Base-by-base conservation (phyloP, 2,888 invertebrate genomes). In the Leucoptera coffeella region DNA sequence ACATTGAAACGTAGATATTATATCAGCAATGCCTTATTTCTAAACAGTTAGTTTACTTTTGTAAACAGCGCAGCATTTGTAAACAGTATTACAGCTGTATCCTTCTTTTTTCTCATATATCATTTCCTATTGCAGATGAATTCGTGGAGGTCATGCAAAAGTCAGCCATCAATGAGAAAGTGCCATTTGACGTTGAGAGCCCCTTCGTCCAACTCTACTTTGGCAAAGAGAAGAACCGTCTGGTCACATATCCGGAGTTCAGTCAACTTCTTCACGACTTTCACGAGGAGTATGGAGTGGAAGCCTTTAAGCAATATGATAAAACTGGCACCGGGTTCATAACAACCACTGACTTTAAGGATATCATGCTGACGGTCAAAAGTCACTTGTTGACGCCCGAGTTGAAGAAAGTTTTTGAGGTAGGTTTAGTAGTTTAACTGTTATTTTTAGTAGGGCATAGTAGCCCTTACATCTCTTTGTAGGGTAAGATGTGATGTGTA, bases 251-350 rank as follows among this genome's bases (percentile, higher is more conserved):
- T 61, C 78, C 83, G 14, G 97, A 99, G 58, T 99, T 99, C 77
- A 92, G 93, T 45, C 97, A 99, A 73, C 87, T 99, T 56, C 77
- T 99, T 27, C 96, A 97, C 77, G 99, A 99, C 56, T 99, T 97
- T 58, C 97, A 99, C 55, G 97, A 99, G 59, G 97, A 97, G 64
- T 96, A 97, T 51, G 97, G 96, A 13, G 86, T 91, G 40, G 95
- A 94, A 65, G 95, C 94, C 22, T 96, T 96, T 71, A 84, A 85
- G 53, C 84, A 83, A 46, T 88, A 85, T 47, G 97, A 99, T 67
- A 85, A 80, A 42, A 78, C 85, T 39, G 88, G 90, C 30, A 77
- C 82, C 29, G 99, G 99, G 22, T 93, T 89, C 50, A 97, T 99
- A 48, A 83, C 85, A n/a, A 82, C 89, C 6, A 73, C 85, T 35